Percentiles rank a stretch among this genome's conserved stretches.
These are phyloP conservation scores for Hemicentrotus pulcherrimus DNA, from an alignment of 35 echinoderm and acorn worm genomes.

Conservation along the genomic window DNA sequence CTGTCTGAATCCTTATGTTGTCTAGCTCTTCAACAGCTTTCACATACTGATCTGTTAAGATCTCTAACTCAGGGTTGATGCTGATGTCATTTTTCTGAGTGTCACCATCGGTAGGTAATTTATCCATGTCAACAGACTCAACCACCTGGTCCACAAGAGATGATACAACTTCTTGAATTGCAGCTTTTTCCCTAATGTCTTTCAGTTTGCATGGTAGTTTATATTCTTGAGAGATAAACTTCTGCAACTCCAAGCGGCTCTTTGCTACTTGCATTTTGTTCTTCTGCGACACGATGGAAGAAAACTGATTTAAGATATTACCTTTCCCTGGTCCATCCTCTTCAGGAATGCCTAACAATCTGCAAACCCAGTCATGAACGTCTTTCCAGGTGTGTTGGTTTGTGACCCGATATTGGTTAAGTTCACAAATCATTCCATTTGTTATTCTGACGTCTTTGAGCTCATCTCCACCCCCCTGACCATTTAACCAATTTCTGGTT, in stretches of 20 bases:
- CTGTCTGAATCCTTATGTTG: too few species aligned
- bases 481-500: neutral
- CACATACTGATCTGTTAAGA: too few species aligned
- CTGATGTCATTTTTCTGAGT: too few species aligned
- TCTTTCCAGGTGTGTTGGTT: neutral
- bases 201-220: neutral
- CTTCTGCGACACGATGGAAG: neutral
- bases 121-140: too few species aligned
- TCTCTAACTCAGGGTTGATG: too few species aligned
- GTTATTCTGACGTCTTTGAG: neutral
- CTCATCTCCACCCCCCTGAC: neutral
- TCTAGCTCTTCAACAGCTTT: too few species aligned
- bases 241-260: too few species aligned
- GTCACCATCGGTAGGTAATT: too few species aligned
- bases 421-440: constrained; percentile 8
- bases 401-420: neutral
- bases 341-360: neutral
- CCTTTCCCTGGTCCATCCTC: neutral
- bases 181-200: neutral
- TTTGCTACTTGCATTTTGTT: neutral
- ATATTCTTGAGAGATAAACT: too few species aligned
- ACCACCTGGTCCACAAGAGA: constrained; percentile 12
- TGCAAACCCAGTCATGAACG: neutral
- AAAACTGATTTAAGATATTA: neutral
- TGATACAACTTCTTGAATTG: neutral